Evolutionary conservation across 2,888 invertebrate species (phyloP).

Genomic region (Zaprionus bogoriensis): DNA sequence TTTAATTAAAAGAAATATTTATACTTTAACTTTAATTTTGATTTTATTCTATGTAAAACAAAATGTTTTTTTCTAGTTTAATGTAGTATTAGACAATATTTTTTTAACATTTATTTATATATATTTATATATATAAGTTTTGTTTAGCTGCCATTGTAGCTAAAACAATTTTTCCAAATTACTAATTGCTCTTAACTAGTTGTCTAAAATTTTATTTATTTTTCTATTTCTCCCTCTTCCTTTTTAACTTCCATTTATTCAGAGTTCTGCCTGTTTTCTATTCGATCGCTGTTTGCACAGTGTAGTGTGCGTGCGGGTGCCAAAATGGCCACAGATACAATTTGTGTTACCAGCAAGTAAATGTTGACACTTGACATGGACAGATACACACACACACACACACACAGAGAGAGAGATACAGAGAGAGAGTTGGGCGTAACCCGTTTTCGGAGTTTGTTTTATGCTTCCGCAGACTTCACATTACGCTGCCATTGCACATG

Average conservation of each 20-base stretch:
- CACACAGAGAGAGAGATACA: constrained; percentile 3
- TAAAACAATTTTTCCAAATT: too few relatives aligned
- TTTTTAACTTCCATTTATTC: background rate
- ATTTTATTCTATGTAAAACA: too few relatives aligned
- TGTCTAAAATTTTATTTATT: too few relatives aligned
- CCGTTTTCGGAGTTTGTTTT: constrained; percentile 75
- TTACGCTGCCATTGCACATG: constrained; percentile 61
- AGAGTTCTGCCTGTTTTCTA: constrained; percentile 5
- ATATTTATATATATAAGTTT: background rate
- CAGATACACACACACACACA: constrained; percentile 51
- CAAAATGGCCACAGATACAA: constrained; percentile 73
- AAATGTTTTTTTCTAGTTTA: too few relatives aligned
- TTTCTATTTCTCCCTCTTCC: background rate
- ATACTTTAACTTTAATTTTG: too few relatives aligned
- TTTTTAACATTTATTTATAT: background rate
- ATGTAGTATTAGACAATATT: background rate
- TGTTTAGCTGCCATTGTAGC: too few relatives aligned
- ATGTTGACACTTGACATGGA: constrained; percentile 75
- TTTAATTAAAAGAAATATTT: too few relatives aligned
- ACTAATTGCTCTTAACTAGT: too few relatives aligned
- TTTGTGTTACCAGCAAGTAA: constrained; percentile 76
- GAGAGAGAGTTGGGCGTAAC: constrained; percentile 47
- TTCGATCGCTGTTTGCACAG: constrained; percentile 17
- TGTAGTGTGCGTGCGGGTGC: constrained; percentile 29
- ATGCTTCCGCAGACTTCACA: constrained; percentile 76